Evolutionary conservation across 2,797 vertebrate genomes (phyloP), one percentile per base, ranked within the genome.

Genomic region (Xiphophorus birchmanni): DNA sequence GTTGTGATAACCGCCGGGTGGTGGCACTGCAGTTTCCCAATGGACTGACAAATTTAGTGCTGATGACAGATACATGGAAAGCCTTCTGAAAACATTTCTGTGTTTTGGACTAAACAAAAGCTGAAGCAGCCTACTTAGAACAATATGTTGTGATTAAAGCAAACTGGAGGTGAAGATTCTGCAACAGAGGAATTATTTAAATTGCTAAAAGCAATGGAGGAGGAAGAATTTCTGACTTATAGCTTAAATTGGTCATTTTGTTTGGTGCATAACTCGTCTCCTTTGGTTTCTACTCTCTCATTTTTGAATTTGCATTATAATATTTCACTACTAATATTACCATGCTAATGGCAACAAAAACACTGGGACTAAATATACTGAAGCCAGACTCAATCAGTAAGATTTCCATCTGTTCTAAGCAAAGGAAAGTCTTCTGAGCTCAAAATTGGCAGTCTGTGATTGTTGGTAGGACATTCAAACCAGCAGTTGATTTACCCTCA

Each of bases 1-100:
- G 23, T 78, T 67, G 32, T 80, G 71, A 75, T 73, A 48, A 77
- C 58, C 79, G 63, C 63, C 3, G 35, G 32, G 63, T 40, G 60
- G 13, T 1, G 60, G 32, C 60, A 63, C 29, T 65, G 74, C 54
- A 75, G 80, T n/a, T 71, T 71, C 23, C 12, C 23, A 44, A n/a
- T n/a, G 21, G 37, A 71, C 40, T 21, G 11, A 44, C 21, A n/a
- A n/a, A 44, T 44, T 71, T 7, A n/a, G 23, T 71, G 23, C 40
- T 44, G 40, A n/a, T n/a, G 67, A 71, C 23, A 44, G 40, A 44
- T 7, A 44, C 42, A 23, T 44, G n/a, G 21, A 12, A 26, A 71
- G 40, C 40, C 67, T 7, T 44, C 11, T n/a, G 40, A 44, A 71
- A 71, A 71, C 26, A 44, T 21, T 67, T 23, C 18, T 37, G 17